Evolutionary conservation across 2,888 invertebrate genomes (phyloP), one percentile per base, ranked within the genome.

Genomic region (Allygus modestus): DNA sequence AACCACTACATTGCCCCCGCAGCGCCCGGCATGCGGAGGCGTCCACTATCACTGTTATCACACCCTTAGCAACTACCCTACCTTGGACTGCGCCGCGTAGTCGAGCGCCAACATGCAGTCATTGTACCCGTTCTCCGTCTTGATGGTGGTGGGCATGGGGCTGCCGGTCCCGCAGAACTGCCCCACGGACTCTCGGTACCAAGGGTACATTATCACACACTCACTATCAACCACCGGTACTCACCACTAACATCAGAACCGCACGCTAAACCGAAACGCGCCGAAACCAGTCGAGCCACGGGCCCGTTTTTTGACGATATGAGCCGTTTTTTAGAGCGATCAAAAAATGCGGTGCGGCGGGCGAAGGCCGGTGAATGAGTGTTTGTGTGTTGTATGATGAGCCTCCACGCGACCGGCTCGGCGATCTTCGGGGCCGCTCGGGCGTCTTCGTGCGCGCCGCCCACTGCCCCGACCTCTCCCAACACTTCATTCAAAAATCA

Each of bases 101-200:
- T 94, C 94, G 86, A 94, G 91, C 71, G 94, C 94, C 58, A 94
- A 90, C 94, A 94, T 94, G 90, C 94, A 94, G 91, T 94, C 94
- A 89, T 93, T 94, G 91, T 93, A 94, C 61, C 93, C 92, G 89
- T 93, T 93, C 90, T 93, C 93, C 82, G 93, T 93, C 90, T 94
- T 94, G 90, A 93, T 93, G 54, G 93, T 92, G 84, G 94, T 92
- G 61, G 93, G 92, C 91, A 92, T 92, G 5, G 92, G 92, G 87
- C 92, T 92, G 89, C 73, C 58, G 92, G 93, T 88, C 93, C 91
- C 89, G 84, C 87, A 87, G 85, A 88, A 88, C 85, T 88, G 88
- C 83, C 88, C 87, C 79, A 93, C 91, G 87, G 91, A 90, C 87
- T 91, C 93, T 88, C 93, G 91, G 89, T 93, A 93, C 93, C 93